Evolutionary conservation across 1,140 invertebrate species (phyloP).

Genomic region (Ceratitis capitata): DNA sequence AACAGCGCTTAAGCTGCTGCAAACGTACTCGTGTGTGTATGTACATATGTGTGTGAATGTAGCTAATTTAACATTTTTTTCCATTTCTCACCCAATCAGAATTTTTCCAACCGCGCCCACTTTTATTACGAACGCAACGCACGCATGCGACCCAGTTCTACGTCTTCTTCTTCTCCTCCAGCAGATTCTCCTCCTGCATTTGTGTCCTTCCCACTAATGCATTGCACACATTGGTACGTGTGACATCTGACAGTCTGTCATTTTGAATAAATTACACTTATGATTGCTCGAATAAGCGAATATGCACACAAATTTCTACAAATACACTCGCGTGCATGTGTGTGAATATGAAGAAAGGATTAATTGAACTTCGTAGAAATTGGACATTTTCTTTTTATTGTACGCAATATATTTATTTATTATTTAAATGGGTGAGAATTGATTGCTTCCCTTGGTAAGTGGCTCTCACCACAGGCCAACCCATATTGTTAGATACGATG

Average conservation of each 20-base stretch:
- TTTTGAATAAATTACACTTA: neutral
- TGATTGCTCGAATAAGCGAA: neutral
- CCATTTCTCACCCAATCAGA: neutral
- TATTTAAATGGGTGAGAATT: slow-evolving; percentile 28
- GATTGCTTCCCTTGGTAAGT: neutral
- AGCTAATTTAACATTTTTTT: neutral
- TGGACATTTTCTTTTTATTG: neutral
- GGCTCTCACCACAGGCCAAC: neutral
- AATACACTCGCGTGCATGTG: too few relatives aligned
- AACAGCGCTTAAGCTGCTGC: neutral
- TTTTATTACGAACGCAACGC: neutral
- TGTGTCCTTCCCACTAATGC: slow-evolving; percentile 5
- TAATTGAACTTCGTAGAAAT: neutral
- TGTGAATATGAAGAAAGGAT: slow-evolving; percentile 10
- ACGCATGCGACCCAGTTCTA: neutral
- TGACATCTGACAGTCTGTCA: neutral
- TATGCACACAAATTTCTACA: neutral
- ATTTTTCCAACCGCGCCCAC: neutral
- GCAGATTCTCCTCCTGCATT: too few relatives aligned
- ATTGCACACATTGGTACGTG: neutral
- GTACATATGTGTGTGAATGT: neutral
- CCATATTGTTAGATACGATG: neutral
- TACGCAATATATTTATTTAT: slow-evolving; percentile 12
- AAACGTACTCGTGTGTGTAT: neutral
- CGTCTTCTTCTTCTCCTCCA: too few relatives aligned